Conservation (phyloP, 2,888 invertebrate genomes). For the Netelia fuscicornis region DNA sequence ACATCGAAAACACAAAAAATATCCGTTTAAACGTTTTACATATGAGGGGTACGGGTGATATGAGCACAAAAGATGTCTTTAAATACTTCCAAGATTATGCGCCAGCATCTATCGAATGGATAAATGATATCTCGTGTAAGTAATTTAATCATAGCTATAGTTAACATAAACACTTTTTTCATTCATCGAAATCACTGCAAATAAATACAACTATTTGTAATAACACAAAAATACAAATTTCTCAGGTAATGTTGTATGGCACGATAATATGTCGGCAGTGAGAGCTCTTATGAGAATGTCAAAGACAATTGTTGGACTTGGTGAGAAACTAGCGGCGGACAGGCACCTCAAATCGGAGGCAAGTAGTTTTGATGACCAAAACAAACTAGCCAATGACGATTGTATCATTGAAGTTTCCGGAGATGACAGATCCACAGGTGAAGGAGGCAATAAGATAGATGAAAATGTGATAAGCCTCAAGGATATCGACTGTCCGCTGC, state of each 20-base stretch:
- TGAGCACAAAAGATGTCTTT: slow-evolving; percentile 92
- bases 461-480: slow-evolving; percentile 83
- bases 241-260: slow-evolving; percentile 88
- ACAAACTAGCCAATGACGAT: slow-evolving; percentile 70
- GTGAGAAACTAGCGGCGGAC: slow-evolving; percentile 62
- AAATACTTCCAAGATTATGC: slow-evolving; percentile 91
- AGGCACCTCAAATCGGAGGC: slow-evolving; percentile 56
- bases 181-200: slow-evolving; percentile 19
- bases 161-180: slow-evolving; percentile 44
- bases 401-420: slow-evolving; percentile 61
- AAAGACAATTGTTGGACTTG: slow-evolving; percentile 84
- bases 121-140: slow-evolving; percentile 92
- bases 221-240: slow-evolving; percentile 1
- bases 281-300: slow-evolving; percentile 87
- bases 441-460: slow-evolving; percentile 62
- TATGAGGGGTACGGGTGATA: slow-evolving; percentile 90
- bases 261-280: slow-evolving; percentile 87
- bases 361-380: slow-evolving; percentile 71
- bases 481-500: slow-evolving; percentile 86
- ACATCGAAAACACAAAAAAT: slow-evolving; percentile 86
- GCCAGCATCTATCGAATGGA: slow-evolving; percentile 93
- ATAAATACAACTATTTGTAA: neutral
- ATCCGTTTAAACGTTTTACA: slow-evolving; percentile 91
- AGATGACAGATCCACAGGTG: slow-evolving; percentile 54
- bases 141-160: slow-evolving; percentile 36